Evolutionary conservation across 2,888 invertebrate species (phyloP), one percentile per base, ranked within the genome.

Genomic region (Eulithis testata): DNA sequence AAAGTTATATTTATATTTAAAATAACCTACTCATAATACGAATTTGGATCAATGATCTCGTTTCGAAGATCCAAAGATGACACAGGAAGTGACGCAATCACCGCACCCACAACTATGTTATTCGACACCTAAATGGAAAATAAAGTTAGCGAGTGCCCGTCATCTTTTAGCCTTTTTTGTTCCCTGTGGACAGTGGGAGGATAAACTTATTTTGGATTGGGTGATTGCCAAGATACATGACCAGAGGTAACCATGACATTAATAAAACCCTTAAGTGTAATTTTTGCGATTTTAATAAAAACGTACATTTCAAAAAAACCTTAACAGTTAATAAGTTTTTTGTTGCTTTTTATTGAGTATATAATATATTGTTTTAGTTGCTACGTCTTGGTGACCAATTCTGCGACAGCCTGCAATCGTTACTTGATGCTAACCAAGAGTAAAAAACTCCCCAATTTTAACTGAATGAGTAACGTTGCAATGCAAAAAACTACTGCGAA

Each of bases 81-180:
- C 72, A 70, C 68, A 66, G 69, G 69, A 69, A 63, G 65, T 73
- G 73, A 73, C 59, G 73, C 70, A 68, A 73, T 67, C 72, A 60
- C 56, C 67, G 68, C 73, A 60, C 73, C 73, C 70, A 73, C 72
- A 53, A 53, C 68, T 66, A 65, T 64, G 66, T 59, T 66, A 68
- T 66, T 68, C 57, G 68, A 68, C 68, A 62, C 58, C 59, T 55
- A 69, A 67, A 69, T 69, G 66, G 68, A 65, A 70, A 56, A 69
- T 60, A 63, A 68, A 71, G 53, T 67, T 63, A 67, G 63, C 66
- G 11, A 57, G 66, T 57, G 51, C 56, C 43, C 56, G 66, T 60
- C 63, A 67, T 57, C 63, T 63, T 12, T 66, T 14, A 56, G 43
- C 60, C 63, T 67, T 66, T 66, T 66, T 63, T 66, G 66, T 60